Percentiles rank a stretch among this genome's conserved stretches.
Evolutionary conservation across 2,797 vertebrate genomes (phyloP).

Genomic region (Catharus ustulatus): DNA sequence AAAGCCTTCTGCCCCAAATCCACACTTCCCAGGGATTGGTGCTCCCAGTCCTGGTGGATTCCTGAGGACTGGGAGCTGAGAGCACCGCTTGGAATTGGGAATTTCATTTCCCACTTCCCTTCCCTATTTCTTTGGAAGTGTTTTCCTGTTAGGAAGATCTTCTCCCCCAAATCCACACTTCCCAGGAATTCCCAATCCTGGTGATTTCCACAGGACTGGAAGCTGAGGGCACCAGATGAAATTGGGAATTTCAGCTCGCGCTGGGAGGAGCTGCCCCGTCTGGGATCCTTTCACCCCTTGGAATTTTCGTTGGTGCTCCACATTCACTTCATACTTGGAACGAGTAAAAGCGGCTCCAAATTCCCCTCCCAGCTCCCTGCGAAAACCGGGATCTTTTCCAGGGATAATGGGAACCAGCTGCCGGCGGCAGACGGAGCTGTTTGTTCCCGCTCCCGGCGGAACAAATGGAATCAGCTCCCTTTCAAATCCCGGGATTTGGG

Average conservation of each 20-base stretch:
- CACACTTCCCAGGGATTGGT: not conserved
- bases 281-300: not conserved
- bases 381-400: conserved; percentile 3
- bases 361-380: conserved; percentile 16
- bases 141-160: no score
- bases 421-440: not conserved
- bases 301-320: not conserved
- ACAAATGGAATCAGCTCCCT: not conserved
- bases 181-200: rapidly evolving
- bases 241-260: not conserved
- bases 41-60: rapidly evolving
- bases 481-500: not conserved
- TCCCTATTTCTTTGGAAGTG: no score
- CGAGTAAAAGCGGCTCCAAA: not conserved
- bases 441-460: not conserved
- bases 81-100: rapidly evolving
- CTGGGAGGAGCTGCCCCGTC: not conserved
- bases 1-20: not conserved
- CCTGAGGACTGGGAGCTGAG: rapidly evolving
- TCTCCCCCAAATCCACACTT: no score
- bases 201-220: rapidly evolving
- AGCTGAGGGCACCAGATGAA: rapidly evolving
- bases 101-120: not conserved
- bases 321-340: conserved; percentile 11
- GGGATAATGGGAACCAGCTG: conserved; percentile 64